Evolutionary conservation across 53 echinoderm and acorn worm species (phyloP).

Genomic region (Actinopyga echinites): DNA sequence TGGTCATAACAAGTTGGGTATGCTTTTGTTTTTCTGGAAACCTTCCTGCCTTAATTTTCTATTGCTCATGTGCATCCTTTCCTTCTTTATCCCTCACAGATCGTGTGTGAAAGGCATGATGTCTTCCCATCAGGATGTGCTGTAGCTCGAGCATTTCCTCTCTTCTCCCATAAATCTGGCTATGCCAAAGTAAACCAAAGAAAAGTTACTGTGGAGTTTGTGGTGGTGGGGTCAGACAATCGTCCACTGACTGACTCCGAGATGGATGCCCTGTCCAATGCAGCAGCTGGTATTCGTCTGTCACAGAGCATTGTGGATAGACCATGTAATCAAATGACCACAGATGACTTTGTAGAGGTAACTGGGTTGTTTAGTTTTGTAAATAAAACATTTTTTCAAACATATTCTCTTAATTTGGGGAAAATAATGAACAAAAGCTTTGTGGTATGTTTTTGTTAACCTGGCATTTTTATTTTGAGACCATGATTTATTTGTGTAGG

Average conservation of each 20-base stretch:
- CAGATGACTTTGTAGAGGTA: constrained; percentile 87
- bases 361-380: too few relatives aligned
- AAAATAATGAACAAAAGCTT: too few relatives aligned
- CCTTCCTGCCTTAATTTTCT: not conserved
- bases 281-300: constrained; percentile 69
- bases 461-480: too few relatives aligned
- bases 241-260: constrained; percentile 70
- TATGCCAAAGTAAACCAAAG: constrained; percentile 54
- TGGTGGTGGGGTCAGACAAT: constrained; percentile 65
- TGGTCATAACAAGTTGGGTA: too few relatives aligned
- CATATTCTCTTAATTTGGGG: too few relatives aligned
- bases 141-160: constrained; percentile 85
- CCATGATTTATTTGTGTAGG: too few relatives aligned
- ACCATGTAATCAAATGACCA: constrained; percentile 97
- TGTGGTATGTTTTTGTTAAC: too few relatives aligned
- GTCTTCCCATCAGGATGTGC: constrained; percentile 95
- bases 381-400: too few relatives aligned
- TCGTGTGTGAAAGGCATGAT: constrained; percentile 77
- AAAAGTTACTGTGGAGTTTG: constrained; percentile 76
- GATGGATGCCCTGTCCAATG: constrained; percentile 50
- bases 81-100: constrained; percentile 50
- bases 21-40: not conserved
- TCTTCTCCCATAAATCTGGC: constrained; percentile 85
- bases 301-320: constrained; percentile 85
- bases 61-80: not conserved